Base-by-base conservation (phyloP, 1,140 invertebrate genomes). In the Caerostris extrusa region DNA sequence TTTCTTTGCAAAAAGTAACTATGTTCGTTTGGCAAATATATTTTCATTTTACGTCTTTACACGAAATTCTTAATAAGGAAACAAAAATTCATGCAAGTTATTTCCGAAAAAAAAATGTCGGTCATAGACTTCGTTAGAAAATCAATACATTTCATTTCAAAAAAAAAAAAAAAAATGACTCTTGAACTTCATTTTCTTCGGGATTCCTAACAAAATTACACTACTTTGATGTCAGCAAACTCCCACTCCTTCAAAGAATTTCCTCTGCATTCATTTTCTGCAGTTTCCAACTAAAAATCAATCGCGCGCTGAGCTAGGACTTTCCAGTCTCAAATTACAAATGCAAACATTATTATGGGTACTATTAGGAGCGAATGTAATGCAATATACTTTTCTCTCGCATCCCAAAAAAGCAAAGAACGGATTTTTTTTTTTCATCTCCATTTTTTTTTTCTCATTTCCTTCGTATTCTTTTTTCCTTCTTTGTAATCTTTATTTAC, bases 291-390 rank as follows among this genome's bases (percentile, higher is more conserved):
- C 53, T 57, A 55, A 89, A 89, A 71, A 89, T 89, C 87, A 89
- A 71, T 71, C 87, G 19, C 61, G 56, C 58, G 34, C 12, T 5
- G 17, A 19, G 14, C 50, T 56, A 17, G 85, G 34, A 19, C 19
- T 56, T 50, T 14, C 57, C 8, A n/a, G 19, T 34, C 55, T 87
- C 34, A 64, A 87, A 87, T 89, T 67, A 89, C 61, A 61, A 83
- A 91, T 91, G 90, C 90, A 91, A 91, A 91, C 90, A 53, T 85
- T 91, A 91, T 91, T 91, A 91, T 61, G 55, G n/a, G 14, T 89
- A 34, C 61, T 91, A 91, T 85, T 85, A 83, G 71, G 60, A 55
- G 34, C 50, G 34, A 55, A 67, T 82, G 57, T 83, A 83, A 60
- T 77, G 77, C 34, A 91, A 83, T 83, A 71, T 69, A 89, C 87